Base-by-base conservation (phyloP, 2,113 vertebrate genomes). In the Oxyura jamaicensis region DNA sequence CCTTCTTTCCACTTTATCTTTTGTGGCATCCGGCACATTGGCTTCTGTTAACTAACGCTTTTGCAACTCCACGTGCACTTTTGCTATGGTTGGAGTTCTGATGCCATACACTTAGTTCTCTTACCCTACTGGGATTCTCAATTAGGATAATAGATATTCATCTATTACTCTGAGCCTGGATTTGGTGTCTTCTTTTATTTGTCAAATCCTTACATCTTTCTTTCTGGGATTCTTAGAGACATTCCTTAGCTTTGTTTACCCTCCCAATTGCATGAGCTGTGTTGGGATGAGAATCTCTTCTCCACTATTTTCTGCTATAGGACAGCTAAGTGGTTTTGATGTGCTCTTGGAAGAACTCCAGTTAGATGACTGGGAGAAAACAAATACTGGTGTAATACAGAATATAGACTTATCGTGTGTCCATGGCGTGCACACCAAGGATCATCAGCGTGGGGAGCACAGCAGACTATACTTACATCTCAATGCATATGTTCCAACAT, bases 1-100 rank as follows among this genome's bases (percentile, higher is more conserved):
- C 80, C 52, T 84, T 60, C 66, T 91, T 88, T 77, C 95, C 93
- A 91, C 86, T 60, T 68, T 89, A 72, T 53, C 66, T 84, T 86
- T 81, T 79, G 84, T 93, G 91, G 86, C 83, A 95, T 62, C 48
- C 77, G 76, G 86, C 79, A 48, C 11, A 58, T 53, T 89, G 93
- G 44, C 48, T 96, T 86, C 69, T 84, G 53, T 72, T 93, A 84
- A 75, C 69, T 56, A 46, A 58, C 39, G 17, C 33, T 75, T 72
- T 77, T 92, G 65, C 16, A 80, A 75, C 33, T 82, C 66, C 35
- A 63, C 42, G 48, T 13, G 63, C 6, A 39, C 72, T 82, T 75
- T 84, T 71, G 25, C 56, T 84, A 58, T 35, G 69, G 44, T 65
- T 33, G n/a, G 42, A 59, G 39, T 33, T 89, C 50, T 31, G 42